Conservation (phyloP, 2,113 vertebrate species). For the Misgurnus mizolepis region DNA sequence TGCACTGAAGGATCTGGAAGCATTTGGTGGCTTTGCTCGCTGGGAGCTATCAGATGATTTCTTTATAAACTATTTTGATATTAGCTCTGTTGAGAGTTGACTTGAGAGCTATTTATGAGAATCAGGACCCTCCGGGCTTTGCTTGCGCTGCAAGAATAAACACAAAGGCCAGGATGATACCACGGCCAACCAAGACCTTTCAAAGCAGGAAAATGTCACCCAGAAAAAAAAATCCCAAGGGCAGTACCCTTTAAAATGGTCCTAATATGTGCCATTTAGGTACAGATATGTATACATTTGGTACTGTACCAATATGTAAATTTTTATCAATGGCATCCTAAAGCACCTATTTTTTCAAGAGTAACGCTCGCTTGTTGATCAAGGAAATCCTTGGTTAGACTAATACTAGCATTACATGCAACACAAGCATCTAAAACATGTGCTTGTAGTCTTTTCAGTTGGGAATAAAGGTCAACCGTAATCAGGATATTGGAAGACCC, state of each 20-base stretch:
- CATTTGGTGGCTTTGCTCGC: conserved; percentile 67
- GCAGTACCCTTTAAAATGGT: too few species aligned
- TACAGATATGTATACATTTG: too few species aligned
- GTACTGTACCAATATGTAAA: too few species aligned
- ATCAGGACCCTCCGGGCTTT: conserved; percentile 70
- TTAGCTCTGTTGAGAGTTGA: conserved; percentile 75
- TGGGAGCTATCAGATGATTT: conserved; percentile 77
- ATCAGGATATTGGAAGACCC: conserved; percentile 60
- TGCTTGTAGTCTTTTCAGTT: too few species aligned
- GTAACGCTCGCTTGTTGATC: too few species aligned
- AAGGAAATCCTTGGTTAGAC: neutral
- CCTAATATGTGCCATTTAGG: too few species aligned
- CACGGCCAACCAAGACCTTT: conserved; percentile 21
- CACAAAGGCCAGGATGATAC: conserved; percentile 55
- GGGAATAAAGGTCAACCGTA: conserved; percentile 60
- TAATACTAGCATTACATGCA: neutral
- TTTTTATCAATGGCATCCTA: too few species aligned
- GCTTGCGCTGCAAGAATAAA: conserved; percentile 71
- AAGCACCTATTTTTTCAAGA: too few species aligned
- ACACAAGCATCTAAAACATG: neutral
- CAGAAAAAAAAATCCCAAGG: neutral
- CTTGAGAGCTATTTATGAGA: conserved; percentile 68
- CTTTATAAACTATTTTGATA: conserved; percentile 78
- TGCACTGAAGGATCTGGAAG: conserved; percentile 72
- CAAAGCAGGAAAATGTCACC: conserved; percentile 21